Base-by-base conservation (phyloP, 1,140 invertebrate species). In the Drosophila asahinai region DNA sequence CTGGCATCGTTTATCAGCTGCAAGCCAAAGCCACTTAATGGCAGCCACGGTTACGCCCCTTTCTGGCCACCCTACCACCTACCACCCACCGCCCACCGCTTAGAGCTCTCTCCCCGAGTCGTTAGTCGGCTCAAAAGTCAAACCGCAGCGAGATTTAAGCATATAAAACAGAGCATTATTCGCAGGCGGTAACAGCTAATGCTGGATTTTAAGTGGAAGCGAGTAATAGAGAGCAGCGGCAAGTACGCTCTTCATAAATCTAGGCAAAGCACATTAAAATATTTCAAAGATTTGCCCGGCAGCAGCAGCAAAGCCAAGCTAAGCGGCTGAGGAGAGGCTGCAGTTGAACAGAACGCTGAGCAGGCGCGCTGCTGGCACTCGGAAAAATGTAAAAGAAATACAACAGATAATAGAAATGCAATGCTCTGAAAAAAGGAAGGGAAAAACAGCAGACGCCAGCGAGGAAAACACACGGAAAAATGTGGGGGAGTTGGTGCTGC, bases 81-180 rank as follows among this genome's bases (percentile, higher is more conserved):
- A 33, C 25, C 33, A 17, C 14, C 6, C 47, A 30, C 40, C 9
- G 2, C 12, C 38, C n/a, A 25, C 25, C 51, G 8, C 19, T 57
- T 22, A 14, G 25, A 14, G 43, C 2, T 45, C 15, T 5, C 11
- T 14, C 36, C 22, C 15, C 25, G 22, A 59, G 38, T 48, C 40
- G 48, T 27, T 47, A 43, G 42, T 52, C 27, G 64, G 43, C 42
- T 70, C 60, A 79, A 79, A 71, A 79, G 75, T 78, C 76, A 77
- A 77, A 77, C 64, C 75, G 64, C 64, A 77, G 36, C 48, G 30
- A 68, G 70, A 73, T 61, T 57, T 68, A 25, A 79, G 75, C 65
- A 78, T 62, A 79, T 79, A 79, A 79, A 79, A 60, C 60, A 79
- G 77, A 62, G 76, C 77, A 79, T 79, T 79, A 79, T 79, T 55